Evolutionary conservation across 2,113 vertebrate species (phyloP), one percentile per base, ranked within the genome.

Genomic region (Hydrochoerus hydrochaeris): DNA sequence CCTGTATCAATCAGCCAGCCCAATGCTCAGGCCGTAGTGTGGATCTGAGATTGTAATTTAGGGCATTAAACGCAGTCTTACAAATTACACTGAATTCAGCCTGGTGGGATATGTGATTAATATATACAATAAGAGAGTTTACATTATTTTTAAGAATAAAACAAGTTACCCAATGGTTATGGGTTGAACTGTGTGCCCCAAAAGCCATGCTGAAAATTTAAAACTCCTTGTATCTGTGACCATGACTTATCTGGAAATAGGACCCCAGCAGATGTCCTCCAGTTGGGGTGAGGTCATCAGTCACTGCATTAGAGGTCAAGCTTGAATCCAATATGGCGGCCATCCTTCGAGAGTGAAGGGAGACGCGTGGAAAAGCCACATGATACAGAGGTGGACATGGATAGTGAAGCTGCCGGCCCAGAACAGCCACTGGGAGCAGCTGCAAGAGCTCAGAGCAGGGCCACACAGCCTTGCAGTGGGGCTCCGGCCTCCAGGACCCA

Each of bases 11-110:
- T 0, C 12, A 16, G 52, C 24, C 41, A 52, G 38, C 12, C 9
- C n/a, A 57, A 3, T 16, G 49, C 49, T 10, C 5, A 28, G 10
- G 0, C 19, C 4, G 0, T 1, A 38, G 44, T 35, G 26, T 26
- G 35, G 11, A 7, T 30, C 3, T 81, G 54, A 38, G 14, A 30
- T 17, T 12, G 19, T 32, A 7, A 73, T 41, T 81, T 38, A 62
- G 24, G 44, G 38, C 8, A 20, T 3, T 30, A 11, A 71, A 30
- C 32, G 11, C 44, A 52, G 11, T 35, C 32, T 17, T 80, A 26
- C 46, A 32, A 41, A 19, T 41, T 71, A 83, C 19, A 38, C 11
- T 52, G 63, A 49, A 19, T 19, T 60, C 20, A 22, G 7, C 52
- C 22, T 30, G 54, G 35, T 26, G n/a, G 28, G 3, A 52, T 24